Evolutionary conservation across 2,797 vertebrate species (phyloP).

Genomic region (Phrynocephalus vlangalii): DNA sequence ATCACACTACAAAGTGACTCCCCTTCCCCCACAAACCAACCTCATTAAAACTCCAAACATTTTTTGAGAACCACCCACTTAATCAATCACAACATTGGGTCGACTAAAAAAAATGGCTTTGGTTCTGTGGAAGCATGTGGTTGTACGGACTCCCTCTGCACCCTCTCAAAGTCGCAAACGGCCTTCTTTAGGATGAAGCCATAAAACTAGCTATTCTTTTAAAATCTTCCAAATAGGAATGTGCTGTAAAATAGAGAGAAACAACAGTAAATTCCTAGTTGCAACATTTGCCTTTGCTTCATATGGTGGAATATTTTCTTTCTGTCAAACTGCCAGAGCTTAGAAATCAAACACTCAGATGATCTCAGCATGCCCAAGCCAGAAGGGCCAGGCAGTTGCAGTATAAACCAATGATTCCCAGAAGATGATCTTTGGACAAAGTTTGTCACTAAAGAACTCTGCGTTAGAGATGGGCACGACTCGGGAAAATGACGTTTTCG

Average conservation of each 20-base stretch:
- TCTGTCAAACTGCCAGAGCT: background rate
- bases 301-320: background rate
- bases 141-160: background rate
- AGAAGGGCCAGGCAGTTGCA: too few relatives aligned
- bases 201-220: background rate
- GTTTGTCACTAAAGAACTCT: background rate
- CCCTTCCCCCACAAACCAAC: background rate
- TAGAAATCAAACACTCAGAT: too few relatives aligned
- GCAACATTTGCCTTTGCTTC: background rate
- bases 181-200: background rate
- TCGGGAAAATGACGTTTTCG: too few relatives aligned
- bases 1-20: background rate
- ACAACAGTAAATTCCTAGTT: background rate
- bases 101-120: background rate
- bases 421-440: background rate
- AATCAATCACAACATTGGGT: background rate
- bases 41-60: background rate
- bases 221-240: background rate
- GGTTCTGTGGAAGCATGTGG: background rate
- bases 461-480: too few relatives aligned
- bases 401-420: too few relatives aligned
- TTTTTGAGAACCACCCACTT: too few relatives aligned
- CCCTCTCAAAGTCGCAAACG: background rate
- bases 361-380: too few relatives aligned
- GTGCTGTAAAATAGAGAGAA: background rate